phyloP scores from a whole-genome alignment of 2,113 vertebrate species.

The Opisthocomus hoazin region DNA sequence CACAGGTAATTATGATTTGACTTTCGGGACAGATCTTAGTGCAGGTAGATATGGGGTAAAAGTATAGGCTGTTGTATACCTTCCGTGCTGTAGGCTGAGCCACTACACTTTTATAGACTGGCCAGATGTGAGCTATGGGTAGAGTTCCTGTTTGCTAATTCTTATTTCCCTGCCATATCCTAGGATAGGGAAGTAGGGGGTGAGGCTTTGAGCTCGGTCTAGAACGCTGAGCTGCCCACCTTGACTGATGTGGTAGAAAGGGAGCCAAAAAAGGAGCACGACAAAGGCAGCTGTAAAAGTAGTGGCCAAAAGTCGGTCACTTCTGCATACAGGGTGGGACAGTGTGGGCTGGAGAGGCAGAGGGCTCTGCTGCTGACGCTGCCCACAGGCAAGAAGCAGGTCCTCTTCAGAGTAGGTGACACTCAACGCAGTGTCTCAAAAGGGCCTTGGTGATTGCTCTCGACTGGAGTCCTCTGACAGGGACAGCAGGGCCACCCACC shows the following conservation, averaged over 20 bases:
- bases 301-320: background rate
- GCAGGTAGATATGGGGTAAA: background rate
- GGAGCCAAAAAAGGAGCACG: background rate
- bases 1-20: background rate
- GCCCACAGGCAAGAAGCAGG: background rate
- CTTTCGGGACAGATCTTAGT: background rate
- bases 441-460: background rate
- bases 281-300: too few relatives aligned
- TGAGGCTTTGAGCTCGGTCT: background rate
- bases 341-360: background rate
- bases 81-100: background rate
- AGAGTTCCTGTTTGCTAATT: background rate
- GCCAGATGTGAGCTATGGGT: too few relatives aligned
- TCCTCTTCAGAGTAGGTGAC: background rate
- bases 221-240: background rate
- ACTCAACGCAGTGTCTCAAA: too few relatives aligned
- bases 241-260: background rate
- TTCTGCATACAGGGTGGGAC: too few relatives aligned
- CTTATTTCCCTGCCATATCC: background rate
- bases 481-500: too few relatives aligned
- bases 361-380: too few relatives aligned
- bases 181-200: background rate
- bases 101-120: background rate
- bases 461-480: background rate
- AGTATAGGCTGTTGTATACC: background rate